phyloP scores from a whole-genome alignment of 1,140 invertebrate species.

The Lordiphosa collinella region DNA sequence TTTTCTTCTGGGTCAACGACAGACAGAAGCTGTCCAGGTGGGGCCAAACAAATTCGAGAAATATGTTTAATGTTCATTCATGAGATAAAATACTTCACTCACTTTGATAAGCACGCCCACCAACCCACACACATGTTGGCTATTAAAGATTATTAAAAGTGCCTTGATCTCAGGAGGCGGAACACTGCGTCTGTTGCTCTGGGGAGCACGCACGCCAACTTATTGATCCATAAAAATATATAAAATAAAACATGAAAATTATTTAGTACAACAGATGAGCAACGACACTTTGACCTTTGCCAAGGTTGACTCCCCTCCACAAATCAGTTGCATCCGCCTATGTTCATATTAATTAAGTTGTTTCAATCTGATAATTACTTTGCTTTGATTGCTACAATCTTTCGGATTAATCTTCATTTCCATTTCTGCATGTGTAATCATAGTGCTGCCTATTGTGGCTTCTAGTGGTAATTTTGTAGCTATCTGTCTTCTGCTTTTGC shows the following conservation, averaged over 20 bases:
- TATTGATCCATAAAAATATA: constrained; percentile 68
- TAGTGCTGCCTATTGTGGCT: constrained; percentile 6
- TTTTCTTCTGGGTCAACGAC: background rate
- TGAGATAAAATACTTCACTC: constrained; percentile 4
- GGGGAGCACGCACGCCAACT: constrained; percentile 51
- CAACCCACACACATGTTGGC: constrained; percentile 24
- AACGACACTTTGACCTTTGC: constrained; percentile 36
- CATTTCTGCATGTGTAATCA: constrained; percentile 36
- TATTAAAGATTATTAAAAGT: constrained; percentile 74
- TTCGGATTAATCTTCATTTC: constrained; percentile 20
- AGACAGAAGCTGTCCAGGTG: constrained; percentile 19
- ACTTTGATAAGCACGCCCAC: constrained; percentile 48
- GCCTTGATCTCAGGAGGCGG: constrained; percentile 53
- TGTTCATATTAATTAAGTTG: constrained; percentile 5
- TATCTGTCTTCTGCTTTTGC: constrained; percentile 14
- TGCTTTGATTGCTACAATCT: background rate
- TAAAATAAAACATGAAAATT: constrained; percentile 54
- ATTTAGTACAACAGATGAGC: constrained; percentile 18
- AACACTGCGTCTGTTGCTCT: constrained; percentile 6
- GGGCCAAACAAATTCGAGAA: constrained; percentile 3
- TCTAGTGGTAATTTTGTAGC: no score
- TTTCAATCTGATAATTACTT: background rate
- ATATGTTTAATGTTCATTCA: constrained; percentile 5
- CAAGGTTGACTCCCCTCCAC: constrained; percentile 32
- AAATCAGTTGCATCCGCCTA: constrained; percentile 5